Evolutionary conservation across 2,888 invertebrate species (phyloP).

Genomic region (Tenthredo notha): DNA sequence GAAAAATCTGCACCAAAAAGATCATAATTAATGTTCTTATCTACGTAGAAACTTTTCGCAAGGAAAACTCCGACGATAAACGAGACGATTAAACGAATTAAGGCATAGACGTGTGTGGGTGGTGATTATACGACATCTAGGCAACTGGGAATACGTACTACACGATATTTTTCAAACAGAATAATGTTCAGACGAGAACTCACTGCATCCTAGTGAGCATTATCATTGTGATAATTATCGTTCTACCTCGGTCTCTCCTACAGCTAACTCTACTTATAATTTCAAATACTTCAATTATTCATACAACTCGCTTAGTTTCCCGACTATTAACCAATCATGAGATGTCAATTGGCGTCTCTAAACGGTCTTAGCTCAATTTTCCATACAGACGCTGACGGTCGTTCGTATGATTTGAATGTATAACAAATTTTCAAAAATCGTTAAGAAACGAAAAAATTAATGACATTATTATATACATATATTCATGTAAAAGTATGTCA

Average conservation of each 20-base stretch:
- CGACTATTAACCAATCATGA: background rate
- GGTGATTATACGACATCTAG: background rate
- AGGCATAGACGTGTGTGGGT: background rate
- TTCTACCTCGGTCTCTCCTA: background rate
- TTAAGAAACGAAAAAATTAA: background rate
- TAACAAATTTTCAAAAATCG: background rate
- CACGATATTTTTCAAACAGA: background rate
- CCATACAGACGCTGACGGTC: background rate
- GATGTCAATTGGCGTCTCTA: background rate
- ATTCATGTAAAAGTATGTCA: background rate
- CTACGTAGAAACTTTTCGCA: background rate
- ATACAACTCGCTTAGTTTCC: background rate
- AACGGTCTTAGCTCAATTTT: background rate
- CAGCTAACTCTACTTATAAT: background rate
- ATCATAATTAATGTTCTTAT: background rate
- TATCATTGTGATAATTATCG: background rate
- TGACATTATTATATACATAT: background rate
- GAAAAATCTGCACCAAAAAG: background rate
- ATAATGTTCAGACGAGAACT: background rate
- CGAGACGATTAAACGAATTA: background rate
- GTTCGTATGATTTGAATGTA: background rate
- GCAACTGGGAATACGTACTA: background rate
- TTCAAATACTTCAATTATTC: background rate
- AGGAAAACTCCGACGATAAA: background rate
- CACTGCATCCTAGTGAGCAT: background rate